Conservation (phyloP, 2,888 invertebrate species). For the Agrilus cyanescens region DNA sequence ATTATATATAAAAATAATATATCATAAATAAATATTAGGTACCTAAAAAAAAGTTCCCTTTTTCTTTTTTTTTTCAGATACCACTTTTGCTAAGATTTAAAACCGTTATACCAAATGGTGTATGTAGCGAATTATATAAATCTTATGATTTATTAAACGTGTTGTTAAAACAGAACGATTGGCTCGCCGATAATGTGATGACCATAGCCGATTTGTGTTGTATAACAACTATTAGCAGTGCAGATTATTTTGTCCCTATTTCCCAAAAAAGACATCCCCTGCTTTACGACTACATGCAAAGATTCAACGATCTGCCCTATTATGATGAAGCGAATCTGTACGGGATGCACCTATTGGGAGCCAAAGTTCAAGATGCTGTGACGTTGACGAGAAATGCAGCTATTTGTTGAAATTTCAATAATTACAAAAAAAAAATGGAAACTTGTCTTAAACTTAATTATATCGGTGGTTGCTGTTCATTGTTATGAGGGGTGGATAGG, state of each 20-base stretch:
- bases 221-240: constrained; percentile 35
- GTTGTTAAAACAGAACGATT: constrained; percentile 21
- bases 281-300: constrained; percentile 35
- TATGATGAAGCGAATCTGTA: constrained; percentile 22
- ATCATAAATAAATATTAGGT: no score
- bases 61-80: constrained; percentile 13
- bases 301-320: constrained; percentile 22
- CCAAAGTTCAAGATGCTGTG: no score
- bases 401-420: no score
- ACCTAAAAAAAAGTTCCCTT: no score
- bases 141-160: constrained; percentile 25
- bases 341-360: no score
- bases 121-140: constrained; percentile 30
- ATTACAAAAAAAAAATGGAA: constrained; percentile 1
- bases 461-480: no score
- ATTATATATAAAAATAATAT: no score
- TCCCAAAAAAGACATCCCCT: constrained; percentile 29
- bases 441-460: not conserved
- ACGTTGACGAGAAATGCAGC: no score
- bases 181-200: constrained; percentile 25
- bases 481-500: no score
- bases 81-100: constrained; percentile 25
- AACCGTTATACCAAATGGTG: constrained; percentile 28
- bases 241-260: constrained; percentile 34
- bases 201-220: constrained; percentile 29